Evolutionary conservation across 1,140 invertebrate species (phyloP).

Genomic region (Homarus americanus): DNA sequence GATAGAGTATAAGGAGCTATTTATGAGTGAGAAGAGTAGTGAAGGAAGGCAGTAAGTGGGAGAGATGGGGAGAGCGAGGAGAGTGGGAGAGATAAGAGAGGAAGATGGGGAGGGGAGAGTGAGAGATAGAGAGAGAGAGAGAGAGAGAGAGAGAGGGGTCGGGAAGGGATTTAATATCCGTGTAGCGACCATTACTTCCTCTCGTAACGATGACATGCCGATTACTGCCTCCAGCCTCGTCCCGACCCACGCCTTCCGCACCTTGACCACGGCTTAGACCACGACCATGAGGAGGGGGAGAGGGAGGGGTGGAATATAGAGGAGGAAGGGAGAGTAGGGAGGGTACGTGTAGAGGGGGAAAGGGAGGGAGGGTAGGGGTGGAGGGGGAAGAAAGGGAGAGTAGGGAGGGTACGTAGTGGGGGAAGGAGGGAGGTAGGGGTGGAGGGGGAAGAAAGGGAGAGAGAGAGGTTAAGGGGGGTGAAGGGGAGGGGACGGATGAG

Average conservation of each 20-base stretch:
- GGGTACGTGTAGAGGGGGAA: background rate
- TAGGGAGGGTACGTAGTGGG: background rate
- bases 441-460: too few relatives aligned
- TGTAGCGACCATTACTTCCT: constrained; percentile 68
- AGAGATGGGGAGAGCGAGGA: constrained; percentile 9
- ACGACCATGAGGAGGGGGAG: background rate
- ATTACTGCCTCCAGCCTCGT: constrained; percentile 49
- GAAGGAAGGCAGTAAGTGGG: background rate
- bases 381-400: background rate
- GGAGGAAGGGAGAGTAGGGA: constrained; percentile 14
- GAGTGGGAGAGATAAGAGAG: background rate
- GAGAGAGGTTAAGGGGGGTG: too few relatives aligned
- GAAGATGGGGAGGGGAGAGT: background rate
- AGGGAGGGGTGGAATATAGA: background rate
- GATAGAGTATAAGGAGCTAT: background rate
- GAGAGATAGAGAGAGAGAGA: background rate
- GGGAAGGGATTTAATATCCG: constrained; percentile 69
- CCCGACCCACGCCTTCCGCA: background rate
- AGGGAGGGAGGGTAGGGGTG: constrained; percentile 6
- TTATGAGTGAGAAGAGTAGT: background rate
- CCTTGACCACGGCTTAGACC: background rate
- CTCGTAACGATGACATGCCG: constrained; percentile 70
- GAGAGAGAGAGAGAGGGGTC: constrained; percentile 9
- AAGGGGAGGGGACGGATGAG: too few relatives aligned
- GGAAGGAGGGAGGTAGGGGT: background rate